These are phyloP conservation scores for Pteria penguin DNA, from an alignment of 2,888 invertebrate genomes.

Conservation along the genomic window DNA sequence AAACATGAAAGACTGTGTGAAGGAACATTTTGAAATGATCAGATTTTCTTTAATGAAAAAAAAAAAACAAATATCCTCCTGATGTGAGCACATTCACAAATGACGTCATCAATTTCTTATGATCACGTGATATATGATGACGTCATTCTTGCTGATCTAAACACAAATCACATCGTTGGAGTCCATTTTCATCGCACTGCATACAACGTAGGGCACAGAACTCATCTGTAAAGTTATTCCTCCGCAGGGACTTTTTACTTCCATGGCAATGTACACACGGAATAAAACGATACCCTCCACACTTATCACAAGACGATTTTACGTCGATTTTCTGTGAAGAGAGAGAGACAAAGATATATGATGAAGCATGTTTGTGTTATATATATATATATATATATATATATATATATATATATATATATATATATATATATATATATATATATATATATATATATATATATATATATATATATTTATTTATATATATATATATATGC, in stretches of 20 bases:
- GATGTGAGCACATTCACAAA: neutral
- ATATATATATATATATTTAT: too few relatives aligned
- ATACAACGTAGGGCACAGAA: constrained; percentile 86
- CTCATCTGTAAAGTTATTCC: constrained; percentile 96
- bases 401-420: too few relatives aligned
- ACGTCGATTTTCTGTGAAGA: constrained; percentile 73
- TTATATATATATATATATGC: too few relatives aligned
- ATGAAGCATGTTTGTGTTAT: too few relatives aligned
- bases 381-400: too few relatives aligned
- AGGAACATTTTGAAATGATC: neutral
- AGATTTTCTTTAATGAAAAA: neutral
- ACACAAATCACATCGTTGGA: constrained; percentile 93
- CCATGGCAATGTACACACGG: constrained; percentile 96
- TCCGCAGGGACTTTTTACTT: constrained; percentile 95
- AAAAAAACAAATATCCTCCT: neutral
- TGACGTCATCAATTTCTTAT: neutral
- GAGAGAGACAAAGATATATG: too few relatives aligned
- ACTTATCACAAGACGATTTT: constrained; percentile 88
- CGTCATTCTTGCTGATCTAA: constrained; percentile 74
- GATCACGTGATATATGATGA: neutral
- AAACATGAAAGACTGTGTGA: too few relatives aligned
- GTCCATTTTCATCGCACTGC: constrained; percentile 93
- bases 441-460: too few relatives aligned
- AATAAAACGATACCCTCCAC: constrained; percentile 94
- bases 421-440: too few relatives aligned